Conservation (phyloP, 2,888 invertebrate species). For the Netelia fuscicornis region DNA sequence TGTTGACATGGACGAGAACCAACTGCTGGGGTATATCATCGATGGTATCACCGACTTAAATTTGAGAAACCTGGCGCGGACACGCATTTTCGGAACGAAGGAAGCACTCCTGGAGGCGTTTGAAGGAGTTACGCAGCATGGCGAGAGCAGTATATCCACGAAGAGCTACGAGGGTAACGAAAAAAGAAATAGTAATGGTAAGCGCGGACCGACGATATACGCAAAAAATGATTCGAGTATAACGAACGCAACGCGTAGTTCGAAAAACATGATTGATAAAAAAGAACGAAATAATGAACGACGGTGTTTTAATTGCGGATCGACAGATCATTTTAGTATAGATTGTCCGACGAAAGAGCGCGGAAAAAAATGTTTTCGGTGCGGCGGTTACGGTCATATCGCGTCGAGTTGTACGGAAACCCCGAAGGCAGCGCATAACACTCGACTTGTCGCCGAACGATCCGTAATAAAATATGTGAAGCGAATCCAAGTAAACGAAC, state of each 20-base stretch:
- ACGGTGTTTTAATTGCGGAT: conserved; percentile 55
- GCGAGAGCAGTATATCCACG: neutral
- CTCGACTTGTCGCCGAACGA: neutral
- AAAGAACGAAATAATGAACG: conserved; percentile 3
- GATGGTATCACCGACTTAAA: conserved; percentile 26
- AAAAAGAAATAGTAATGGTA: no score
- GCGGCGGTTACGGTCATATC: conserved; percentile 55
- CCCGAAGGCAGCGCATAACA: neutral
- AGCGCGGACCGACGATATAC: neutral
- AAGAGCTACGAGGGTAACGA: no score
- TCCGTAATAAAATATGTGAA: conserved; percentile 23
- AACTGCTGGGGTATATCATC: conserved; percentile 50
- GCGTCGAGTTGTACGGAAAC: conserved; percentile 46
- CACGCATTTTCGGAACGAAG: conserved; percentile 47
- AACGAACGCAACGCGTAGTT: neutral
- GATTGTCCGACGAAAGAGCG: conserved; percentile 49
- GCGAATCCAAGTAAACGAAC: conserved; percentile 28
- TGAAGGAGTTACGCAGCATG: neutral
- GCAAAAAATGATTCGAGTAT: conserved; percentile 3
- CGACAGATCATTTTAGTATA: conserved; percentile 41
- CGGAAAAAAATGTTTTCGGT: conserved; percentile 60
- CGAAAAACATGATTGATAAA: neutral
- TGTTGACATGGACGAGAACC: conserved; percentile 36
- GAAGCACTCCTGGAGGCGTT: conserved; percentile 49
- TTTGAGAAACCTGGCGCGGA: conserved; percentile 44